Evolutionary conservation across 30 jellyfish, hydroid and myxozoan genomes (phyloP).

Genomic region (Cassiopea xamachana): DNA sequence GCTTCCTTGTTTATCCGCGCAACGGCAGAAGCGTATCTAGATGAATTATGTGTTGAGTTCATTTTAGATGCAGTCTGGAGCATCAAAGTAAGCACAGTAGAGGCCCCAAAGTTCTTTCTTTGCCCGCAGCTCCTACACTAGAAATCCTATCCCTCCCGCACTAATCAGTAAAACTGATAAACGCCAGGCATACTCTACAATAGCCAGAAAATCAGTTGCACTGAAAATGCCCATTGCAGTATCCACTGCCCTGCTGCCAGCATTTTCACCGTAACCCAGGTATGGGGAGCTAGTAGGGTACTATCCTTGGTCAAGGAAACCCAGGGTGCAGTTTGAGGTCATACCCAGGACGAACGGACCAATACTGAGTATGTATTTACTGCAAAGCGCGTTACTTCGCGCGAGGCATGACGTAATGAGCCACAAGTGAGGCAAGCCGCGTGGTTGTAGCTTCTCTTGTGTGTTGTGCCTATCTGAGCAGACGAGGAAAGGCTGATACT

Average conservation of each 20-base stretch:
- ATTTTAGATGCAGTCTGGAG: not conserved
- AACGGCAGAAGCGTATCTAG: not conserved
- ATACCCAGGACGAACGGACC: not conserved
- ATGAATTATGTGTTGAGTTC: not conserved
- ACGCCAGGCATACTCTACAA: not conserved
- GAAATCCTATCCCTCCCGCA: not conserved
- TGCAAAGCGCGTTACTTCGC: conserved; percentile 37
- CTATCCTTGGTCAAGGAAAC: not conserved
- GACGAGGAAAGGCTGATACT: not conserved
- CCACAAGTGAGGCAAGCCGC: conserved; percentile 81
- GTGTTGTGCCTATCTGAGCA: conserved; percentile 7
- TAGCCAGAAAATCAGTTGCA: not conserved
- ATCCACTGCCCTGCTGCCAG: not conserved
- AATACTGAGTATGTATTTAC: not conserved
- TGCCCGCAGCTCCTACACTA: not conserved
- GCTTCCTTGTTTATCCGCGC: not conserved
- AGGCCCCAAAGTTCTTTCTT: not conserved
- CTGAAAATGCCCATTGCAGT: not conserved
- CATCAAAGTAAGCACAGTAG: not conserved
- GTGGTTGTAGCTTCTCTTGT: conserved; percentile 73
- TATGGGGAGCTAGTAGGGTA: not conserved
- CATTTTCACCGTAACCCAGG: not conserved
- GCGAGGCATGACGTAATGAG: conserved; percentile 68
- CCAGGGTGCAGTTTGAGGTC: not conserved
- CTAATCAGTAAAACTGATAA: too few relatives aligned